Conservation (phyloP, 2,113 vertebrate species). For the Drymodes brunneopygia region DNA sequence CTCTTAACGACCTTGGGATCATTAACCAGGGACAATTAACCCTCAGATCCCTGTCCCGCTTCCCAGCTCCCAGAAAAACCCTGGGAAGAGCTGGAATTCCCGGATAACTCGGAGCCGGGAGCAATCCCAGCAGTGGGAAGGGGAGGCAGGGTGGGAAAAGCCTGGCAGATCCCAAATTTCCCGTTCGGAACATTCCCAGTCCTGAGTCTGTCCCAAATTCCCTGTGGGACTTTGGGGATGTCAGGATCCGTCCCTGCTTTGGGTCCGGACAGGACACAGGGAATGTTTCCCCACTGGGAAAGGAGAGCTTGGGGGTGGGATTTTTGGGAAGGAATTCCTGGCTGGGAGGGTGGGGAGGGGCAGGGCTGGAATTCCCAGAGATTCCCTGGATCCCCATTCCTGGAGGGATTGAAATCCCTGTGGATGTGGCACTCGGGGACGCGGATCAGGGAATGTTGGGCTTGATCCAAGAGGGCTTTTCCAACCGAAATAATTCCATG, state of each 20-base stretch:
- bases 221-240: neutral
- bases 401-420: neutral
- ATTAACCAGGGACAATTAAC: neutral
- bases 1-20: neutral
- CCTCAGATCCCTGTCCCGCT: neutral
- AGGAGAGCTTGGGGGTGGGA: neutral
- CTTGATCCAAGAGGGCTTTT: accelerated
- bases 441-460: accelerated
- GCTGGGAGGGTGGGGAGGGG: neutral
- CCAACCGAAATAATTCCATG: accelerated
- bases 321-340: neutral
- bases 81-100: neutral
- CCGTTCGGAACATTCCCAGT: neutral
- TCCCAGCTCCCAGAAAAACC: neutral
- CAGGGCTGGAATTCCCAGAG: neutral
- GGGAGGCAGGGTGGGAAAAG: neutral
- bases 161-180: neutral
- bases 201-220: neutral
- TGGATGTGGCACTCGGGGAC: neutral
- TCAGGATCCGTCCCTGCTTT: neutral
- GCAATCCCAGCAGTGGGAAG: neutral
- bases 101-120: neutral
- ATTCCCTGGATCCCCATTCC: neutral
- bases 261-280: neutral
- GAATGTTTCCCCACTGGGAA: neutral